A percentile compares a stretch with the other conserved stretches of the same genome.
These are phyloP conservation scores for Eilema depressum DNA, from an alignment of 2,888 invertebrate genomes.

Conservation along the genomic window DNA sequence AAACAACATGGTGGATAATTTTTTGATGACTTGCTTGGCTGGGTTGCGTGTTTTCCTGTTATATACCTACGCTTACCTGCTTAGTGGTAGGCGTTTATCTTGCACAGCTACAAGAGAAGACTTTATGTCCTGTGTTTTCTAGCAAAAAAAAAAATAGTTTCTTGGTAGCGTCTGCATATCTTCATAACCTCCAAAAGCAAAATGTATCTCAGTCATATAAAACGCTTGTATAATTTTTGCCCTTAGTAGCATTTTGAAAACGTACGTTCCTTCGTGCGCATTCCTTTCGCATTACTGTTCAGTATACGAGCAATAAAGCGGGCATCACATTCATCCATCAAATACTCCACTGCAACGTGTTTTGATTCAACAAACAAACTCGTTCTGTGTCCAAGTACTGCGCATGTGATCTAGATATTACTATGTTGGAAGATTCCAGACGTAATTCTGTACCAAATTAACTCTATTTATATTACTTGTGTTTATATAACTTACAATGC, in stretches of 20 bases:
- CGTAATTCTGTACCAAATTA: slow-evolving; percentile 18
- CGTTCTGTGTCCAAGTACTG: slow-evolving; percentile 15
- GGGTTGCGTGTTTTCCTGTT: too few relatives aligned
- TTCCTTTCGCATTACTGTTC: slow-evolving; percentile 27
- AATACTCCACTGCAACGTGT: slow-evolving; percentile 35
- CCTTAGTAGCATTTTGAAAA: slow-evolving; percentile 10
- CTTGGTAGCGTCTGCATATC: background rate
- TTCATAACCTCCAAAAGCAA: background rate
- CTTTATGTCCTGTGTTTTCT: too few relatives aligned
- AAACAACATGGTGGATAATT: background rate
- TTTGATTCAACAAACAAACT: slow-evolving; percentile 31
- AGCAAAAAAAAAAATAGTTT: too few relatives aligned
- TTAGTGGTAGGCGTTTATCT: background rate
- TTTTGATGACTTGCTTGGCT: background rate
- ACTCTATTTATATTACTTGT: background rate
- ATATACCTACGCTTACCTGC: too few relatives aligned
- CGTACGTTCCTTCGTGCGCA: background rate
- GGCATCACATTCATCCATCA: slow-evolving; percentile 25
- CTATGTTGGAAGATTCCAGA: slow-evolving; percentile 49
- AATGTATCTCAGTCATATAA: background rate
- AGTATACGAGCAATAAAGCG: slow-evolving; percentile 11
- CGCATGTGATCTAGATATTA: slow-evolving; percentile 30
- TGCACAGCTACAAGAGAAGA: background rate
- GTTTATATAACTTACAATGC: background rate
- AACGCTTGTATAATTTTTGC: background rate